Base-by-base conservation (phyloP, 2,888 invertebrate species). In the Lapara coniferarum region DNA sequence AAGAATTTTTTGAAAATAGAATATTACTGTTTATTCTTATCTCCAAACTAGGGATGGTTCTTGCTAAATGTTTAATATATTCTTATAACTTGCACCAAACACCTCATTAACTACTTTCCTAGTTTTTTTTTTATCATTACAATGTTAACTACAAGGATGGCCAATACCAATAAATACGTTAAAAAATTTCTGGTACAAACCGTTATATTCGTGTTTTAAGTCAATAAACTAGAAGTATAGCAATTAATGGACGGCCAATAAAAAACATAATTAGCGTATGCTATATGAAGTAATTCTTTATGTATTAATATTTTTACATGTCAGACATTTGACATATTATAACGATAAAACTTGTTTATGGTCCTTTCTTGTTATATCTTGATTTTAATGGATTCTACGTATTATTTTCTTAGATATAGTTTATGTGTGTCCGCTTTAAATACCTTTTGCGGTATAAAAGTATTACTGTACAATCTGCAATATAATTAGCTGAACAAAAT, bases 101-200 rank as follows among this genome's bases (percentile, higher is more conserved):
- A 72, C 68, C 77, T 81, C 76, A 84, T 79, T 83, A 84, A 77
- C 79, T 75, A 77, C 71, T 78, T 74, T 74, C 71, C 73, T 71
- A 59, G 71, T 75, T 81, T 86, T 84, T 81, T 86, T 84, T 85
- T 85, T 78, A 76, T 77, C 72, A 71, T 79, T 74, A 83, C 82
- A 80, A 86, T 88, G 85, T 86, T 80, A 83, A 85, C 85, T 88
- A 88, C 84, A 89, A 89, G 85, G 80, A 81, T 80, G 85, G 85
- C 82, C 81, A 80, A 80, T 78, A 80, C 81, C 79, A 77, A 85
- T 86, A 87, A 85, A 85, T 86, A 69, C 69, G 68, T 75, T 73
- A 72, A 79, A 78, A 76, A 80, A 81, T 85, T 88, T 90, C 90
- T 90, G 86, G 85, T 80, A 58, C 71, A 70, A 81, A 83, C 87